A percentile compares a stretch with the other conserved stretches of the same genome.
These are phyloP conservation scores for Ataeniobius toweri DNA, from an alignment of 2,797 vertebrate genomes.

Conservation along the genomic window DNA sequence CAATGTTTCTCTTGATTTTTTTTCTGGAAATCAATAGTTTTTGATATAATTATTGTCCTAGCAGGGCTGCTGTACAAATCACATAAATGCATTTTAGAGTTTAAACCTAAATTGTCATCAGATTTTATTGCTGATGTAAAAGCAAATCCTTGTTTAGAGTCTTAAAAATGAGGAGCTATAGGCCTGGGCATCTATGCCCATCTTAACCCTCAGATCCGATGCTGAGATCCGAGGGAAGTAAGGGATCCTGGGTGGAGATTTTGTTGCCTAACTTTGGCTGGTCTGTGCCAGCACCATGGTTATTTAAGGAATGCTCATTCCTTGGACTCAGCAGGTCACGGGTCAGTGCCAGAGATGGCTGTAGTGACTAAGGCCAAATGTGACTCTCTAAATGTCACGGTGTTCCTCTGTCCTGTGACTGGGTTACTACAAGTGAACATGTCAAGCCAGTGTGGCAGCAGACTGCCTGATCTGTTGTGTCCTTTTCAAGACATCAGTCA, in stretches of 20 bases:
- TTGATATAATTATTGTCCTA: too few species aligned
- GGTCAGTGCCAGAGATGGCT: slow-evolving; percentile 60
- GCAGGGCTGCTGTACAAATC: too few species aligned
- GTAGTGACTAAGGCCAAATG: slow-evolving; percentile 70
- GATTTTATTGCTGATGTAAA: slow-evolving; percentile 10
- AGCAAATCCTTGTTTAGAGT: slow-evolving; percentile 6
- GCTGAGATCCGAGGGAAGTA: slow-evolving; percentile 48
- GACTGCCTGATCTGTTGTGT: slow-evolving; percentile 36
- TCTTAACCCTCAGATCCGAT: slow-evolving; percentile 33
- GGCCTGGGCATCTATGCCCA: slow-evolving; percentile 8
- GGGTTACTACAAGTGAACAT: slow-evolving; percentile 43
- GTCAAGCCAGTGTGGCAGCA: slow-evolving; percentile 47
- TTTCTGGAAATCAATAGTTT: too few species aligned
- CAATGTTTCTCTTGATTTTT: too few species aligned
- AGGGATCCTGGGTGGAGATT: slow-evolving; percentile 55
- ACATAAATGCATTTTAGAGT: too few species aligned
- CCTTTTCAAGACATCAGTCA: slow-evolving; percentile 13
- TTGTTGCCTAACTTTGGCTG: slow-evolving; percentile 58
- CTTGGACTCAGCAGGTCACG: slow-evolving; percentile 64
- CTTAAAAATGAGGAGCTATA: slow-evolving; percentile 16
- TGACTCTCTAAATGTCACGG: slow-evolving; percentile 74
- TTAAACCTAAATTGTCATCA: background rate
- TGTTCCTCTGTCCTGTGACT: slow-evolving; percentile 49
- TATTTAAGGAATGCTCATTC: slow-evolving; percentile 82
- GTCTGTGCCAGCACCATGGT: slow-evolving; percentile 57